Evolutionary conservation across 2,797 vertebrate species (phyloP).

Genomic region (Tarsius wallacei): DNA sequence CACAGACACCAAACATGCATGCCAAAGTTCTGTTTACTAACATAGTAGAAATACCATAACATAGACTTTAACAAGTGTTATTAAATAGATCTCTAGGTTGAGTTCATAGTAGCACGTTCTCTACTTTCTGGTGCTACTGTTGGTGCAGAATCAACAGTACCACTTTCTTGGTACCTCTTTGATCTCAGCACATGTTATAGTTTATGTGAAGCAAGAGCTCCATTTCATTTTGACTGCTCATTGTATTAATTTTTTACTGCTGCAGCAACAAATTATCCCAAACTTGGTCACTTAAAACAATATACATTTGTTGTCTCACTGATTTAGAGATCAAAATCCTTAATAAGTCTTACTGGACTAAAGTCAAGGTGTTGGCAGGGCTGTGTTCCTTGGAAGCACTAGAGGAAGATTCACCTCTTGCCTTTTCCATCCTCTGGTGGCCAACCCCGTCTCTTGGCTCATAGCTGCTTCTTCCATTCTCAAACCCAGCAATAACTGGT

Average conservation of each 20-base stretch:
- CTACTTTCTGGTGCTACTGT: neutral
- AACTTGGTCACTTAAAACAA: neutral
- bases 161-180: rapidly evolving
- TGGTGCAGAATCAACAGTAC: neutral
- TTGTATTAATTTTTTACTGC: neutral
- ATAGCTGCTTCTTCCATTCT: neutral
- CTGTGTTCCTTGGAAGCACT: neutral
- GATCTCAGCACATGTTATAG: neutral
- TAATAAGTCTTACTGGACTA: neutral
- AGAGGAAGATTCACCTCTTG: neutral
- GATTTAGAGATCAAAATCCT: neutral
- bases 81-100: neutral
- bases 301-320: neutral
- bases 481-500: neutral
- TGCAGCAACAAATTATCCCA: neutral
- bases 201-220: neutral
- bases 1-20: neutral
- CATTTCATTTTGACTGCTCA: neutral
- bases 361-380: too few species aligned
- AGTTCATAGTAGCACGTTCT: neutral
- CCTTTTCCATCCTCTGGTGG: neutral
- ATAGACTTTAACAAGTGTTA: too few species aligned
- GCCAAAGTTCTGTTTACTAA: neutral
- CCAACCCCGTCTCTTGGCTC: neutral
- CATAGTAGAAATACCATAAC: neutral